Base-by-base conservation (phyloP, 2,888 invertebrate species). In the Machimus atricapillus region DNA sequence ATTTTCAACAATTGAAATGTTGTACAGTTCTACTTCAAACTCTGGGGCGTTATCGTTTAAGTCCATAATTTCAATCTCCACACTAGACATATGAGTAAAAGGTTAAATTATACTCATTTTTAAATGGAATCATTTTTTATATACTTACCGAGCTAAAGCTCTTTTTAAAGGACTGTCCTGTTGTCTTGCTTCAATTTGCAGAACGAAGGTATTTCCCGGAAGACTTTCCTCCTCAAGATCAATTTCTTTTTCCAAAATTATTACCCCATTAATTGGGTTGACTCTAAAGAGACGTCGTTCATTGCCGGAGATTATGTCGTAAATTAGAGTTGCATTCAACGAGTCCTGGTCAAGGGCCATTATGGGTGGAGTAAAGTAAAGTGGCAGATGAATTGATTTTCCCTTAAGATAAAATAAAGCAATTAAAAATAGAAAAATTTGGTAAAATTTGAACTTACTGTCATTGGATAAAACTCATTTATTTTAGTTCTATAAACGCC, bases 1-100 rank as follows among this genome's bases (percentile, higher is more conserved):
- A 91, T 98, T 98, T 91, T 98, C 98, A 74, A 97, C 97, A 89
- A 98, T 97, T 89, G 97, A 97, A 89, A 98, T 97, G 90, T 97
- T 97, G 91, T 98, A 97, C 90, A 96, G 95, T 90, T 97, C 97
- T 0, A 97, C 97, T 91, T 97, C 97, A 89, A 98, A 98, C 90
- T 97, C 96, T 0, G 97, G 97, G 31, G 96, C 93, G 91, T 97
- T 97, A 91, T 97, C 97, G 90, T 97, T 97, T 12, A 97, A 92
- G 90, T 97, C 97, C 56, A 96, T 90, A 3, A 97, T 93, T 91
- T 97, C 95, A 0, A 97, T 93, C 91, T 96, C 96, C 0, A 96
- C 94, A 85, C 95, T 93, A 34, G 1, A 43, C 43, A 27, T 46
- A 27, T 16, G 23, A 27, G 56, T 34, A 34, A 27, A 23, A 8